Evolutionary conservation across 2,113 vertebrate species (phyloP).

Genomic region (human): DNA sequence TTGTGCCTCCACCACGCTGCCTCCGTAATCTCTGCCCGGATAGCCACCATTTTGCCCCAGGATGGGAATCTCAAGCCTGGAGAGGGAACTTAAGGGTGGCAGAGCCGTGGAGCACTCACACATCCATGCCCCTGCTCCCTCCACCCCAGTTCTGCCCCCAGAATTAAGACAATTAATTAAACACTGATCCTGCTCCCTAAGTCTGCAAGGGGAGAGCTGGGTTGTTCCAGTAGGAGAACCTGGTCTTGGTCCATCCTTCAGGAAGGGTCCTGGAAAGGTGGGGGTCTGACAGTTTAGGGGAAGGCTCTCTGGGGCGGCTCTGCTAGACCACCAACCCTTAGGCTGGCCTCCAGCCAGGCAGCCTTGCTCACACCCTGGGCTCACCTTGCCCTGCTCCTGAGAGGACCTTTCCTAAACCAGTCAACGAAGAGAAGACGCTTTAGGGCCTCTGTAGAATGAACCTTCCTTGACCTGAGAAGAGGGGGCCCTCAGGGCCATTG

Average conservation of each 20-base stretch:
- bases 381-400: neutral
- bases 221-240: neutral
- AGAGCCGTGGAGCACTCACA: neutral
- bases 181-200: neutral
- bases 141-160: neutral
- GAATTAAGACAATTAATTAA: neutral
- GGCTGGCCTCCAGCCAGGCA: neutral
- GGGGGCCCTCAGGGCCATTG: neutral
- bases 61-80: neutral
- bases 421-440: neutral
- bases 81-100: neutral
- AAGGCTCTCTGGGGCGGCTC: neutral
- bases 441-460: neutral
- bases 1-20: neutral
- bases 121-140: neutral
- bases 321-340: neutral
- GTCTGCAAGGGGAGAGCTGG: neutral
- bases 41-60: conserved; percentile 48
- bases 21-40: neutral
- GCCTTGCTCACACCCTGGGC: neutral
- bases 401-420: neutral
- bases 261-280: neutral
- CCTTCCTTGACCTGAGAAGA: neutral
- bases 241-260: neutral
- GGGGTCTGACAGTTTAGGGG: neutral